Base-by-base conservation (phyloP, 2,888 invertebrate genomes). In the Cheilosia scutellata region DNA sequence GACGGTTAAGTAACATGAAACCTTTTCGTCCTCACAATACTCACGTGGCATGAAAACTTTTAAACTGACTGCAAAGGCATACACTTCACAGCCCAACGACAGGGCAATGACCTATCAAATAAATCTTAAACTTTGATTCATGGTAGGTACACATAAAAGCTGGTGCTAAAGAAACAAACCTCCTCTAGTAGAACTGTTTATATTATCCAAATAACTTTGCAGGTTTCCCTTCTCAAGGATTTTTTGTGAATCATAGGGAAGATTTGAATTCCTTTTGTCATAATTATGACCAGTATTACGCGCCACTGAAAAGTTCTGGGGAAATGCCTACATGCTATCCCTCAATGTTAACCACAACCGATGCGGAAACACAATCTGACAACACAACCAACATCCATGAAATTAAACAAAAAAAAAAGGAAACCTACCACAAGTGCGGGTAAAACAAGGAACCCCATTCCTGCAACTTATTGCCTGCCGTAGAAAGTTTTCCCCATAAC, bases 341-440 rank as follows among this genome's bases (percentile, higher is more conserved):
- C 47, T 79, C 84, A 79, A 47, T 65, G 70, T 71, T 44, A 84
- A 55, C 84, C 84, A 20, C 79, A 76, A 84, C 71, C 79, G 71
- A 83, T 84, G 75, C 79, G 79, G 84, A 79, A 84, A 84, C 75
- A 60, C 75, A 79, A 84, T 79, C 75, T 79, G 84, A 84, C 79
- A 84, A 71, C 75, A 65, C 75, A 76, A 37, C 65, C 75, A 79
- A 75, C 84, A 76, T 79, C 84, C 84, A 79, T 84, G 84, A 84
- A 84, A 84, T 84, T 76, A 79, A 84, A 84, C 55, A 71, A 72
- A 71, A 84, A 60, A 71, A 72, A 71, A 25, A 40, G n/a, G 29
- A 31, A 49, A 60, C 6, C 63, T 29, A 76, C 65, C 60, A 42
- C 63, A 71, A 78, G 58, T 70, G 75, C 31, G 49, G 70, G 13